Conservation (phyloP, 2,797 vertebrate genomes). For the Coregonus sp. region DNA sequence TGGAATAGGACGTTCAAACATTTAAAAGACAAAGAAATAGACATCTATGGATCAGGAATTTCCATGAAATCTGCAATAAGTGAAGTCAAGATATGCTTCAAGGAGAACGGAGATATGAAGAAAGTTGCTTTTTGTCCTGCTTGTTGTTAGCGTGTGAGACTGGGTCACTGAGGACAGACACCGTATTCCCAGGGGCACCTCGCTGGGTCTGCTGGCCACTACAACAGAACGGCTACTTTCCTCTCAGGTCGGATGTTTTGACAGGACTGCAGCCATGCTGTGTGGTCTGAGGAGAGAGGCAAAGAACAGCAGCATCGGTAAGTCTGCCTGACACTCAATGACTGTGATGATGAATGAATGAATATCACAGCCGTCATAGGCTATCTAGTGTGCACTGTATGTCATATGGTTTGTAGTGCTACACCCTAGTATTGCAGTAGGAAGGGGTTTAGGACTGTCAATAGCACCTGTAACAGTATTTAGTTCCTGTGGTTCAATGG, state of each 20-base stretch:
- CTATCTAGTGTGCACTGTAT: background rate
- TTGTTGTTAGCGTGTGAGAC: constrained; percentile 47
- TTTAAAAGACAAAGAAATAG: background rate
- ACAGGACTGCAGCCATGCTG: constrained; percentile 72
- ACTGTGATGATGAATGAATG: background rate
- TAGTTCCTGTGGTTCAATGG: background rate
- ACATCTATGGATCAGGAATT: background rate
- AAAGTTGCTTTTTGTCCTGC: too few relatives aligned
- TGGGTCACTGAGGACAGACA: constrained; percentile 33
- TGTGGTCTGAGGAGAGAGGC: constrained; percentile 80
- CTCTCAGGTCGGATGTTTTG: constrained; percentile 44
- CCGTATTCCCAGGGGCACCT: constrained; percentile 41
- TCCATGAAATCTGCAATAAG: background rate
- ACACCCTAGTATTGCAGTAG: constrained; percentile 9
- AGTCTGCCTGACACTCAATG: constrained; percentile 44
- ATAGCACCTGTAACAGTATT: constrained; percentile 11
- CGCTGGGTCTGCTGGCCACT: constrained; percentile 12
- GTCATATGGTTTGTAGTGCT: background rate
- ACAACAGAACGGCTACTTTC: constrained; percentile 40
- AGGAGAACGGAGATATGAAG: background rate
- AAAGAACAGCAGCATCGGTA: constrained; percentile 75
- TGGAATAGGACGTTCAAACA: constrained; percentile 45
- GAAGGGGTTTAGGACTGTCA: background rate
- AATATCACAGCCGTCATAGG: background rate
- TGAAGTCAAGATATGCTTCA: constrained; percentile 35